These are phyloP conservation scores for Brachionichthys hirsutus DNA, from an alignment of 2,113 vertebrate genomes.

Conservation along the genomic window DNA sequence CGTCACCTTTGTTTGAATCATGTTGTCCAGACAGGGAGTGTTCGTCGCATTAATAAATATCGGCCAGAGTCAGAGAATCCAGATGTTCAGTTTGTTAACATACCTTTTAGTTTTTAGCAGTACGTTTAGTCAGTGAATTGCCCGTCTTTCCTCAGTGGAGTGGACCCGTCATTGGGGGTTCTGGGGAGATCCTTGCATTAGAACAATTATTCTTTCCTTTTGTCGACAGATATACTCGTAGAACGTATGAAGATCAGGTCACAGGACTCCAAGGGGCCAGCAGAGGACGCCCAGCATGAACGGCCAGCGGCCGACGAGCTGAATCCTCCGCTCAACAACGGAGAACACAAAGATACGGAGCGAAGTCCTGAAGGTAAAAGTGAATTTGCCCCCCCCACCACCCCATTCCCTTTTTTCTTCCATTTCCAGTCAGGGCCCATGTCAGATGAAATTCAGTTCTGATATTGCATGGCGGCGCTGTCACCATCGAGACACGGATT, in stretches of 20 bases:
- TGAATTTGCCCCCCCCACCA: background rate
- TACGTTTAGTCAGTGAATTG: too few relatives aligned
- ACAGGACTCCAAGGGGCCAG: slow-evolving; percentile 71
- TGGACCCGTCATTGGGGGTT: too few relatives aligned
- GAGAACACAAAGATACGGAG: slow-evolving; percentile 16
- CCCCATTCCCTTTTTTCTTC: background rate
- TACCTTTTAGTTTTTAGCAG: too few relatives aligned
- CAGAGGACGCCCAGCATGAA: slow-evolving; percentile 78
- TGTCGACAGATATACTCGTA: slow-evolving; percentile 81
- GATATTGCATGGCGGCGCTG: background rate
- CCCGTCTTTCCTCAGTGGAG: too few relatives aligned
- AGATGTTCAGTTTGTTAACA: too few relatives aligned
- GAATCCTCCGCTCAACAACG: slow-evolving; percentile 48
- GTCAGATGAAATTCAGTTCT: background rate
- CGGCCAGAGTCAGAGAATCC: too few relatives aligned
- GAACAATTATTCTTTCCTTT: background rate
- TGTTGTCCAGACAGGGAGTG: too few relatives aligned
- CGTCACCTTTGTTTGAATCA: background rate
- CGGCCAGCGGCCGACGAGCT: slow-evolving; percentile 51
- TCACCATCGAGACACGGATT: background rate
- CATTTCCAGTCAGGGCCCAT: background rate
- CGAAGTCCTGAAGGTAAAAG: slow-evolving; percentile 43
- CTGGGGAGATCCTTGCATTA: too few relatives aligned
- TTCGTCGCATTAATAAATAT: slow-evolving; percentile 5
- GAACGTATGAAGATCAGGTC: slow-evolving; percentile 82